Conservation (phyloP, 1,140 invertebrate species). For the Diprion similis region DNA sequence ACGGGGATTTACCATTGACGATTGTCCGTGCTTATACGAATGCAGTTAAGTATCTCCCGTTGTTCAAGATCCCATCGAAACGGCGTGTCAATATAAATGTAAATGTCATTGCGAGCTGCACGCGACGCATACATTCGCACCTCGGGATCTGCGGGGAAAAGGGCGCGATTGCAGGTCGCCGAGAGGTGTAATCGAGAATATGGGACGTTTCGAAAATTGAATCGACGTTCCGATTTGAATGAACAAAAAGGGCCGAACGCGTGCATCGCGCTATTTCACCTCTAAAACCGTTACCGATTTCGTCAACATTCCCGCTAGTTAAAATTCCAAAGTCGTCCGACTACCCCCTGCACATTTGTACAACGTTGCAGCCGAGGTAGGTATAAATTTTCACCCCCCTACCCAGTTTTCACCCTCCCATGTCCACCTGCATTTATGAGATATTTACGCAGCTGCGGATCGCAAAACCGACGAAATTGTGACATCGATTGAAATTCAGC, state of each 20-base stretch:
- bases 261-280: not conserved
- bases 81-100: conserved; percentile 57
- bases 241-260: conserved; percentile 34
- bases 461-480: too few relatives aligned
- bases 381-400: too few relatives aligned
- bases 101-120: conserved; percentile 49
- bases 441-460: too few relatives aligned
- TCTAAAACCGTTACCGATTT: not conserved
- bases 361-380: too few relatives aligned
- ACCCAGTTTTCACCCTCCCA: too few relatives aligned
- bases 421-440: too few relatives aligned
- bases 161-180: conserved; percentile 38
- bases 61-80: conserved; percentile 50
- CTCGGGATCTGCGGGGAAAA: conserved; percentile 39
- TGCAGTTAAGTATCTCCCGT: conserved; percentile 18
- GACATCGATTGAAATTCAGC: too few relatives aligned
- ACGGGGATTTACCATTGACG: not conserved
- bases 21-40: not conserved
- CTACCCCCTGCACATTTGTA: too few relatives aligned
- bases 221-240: conserved; percentile 50
- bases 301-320: not conserved
- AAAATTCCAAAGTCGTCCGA: not conserved
- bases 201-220: conserved; percentile 49
- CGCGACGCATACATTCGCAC: conserved; percentile 41
- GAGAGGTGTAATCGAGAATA: conserved; percentile 49